Conservation (phyloP, 2,888 invertebrate genomes). For the Tachystola acroxantha region DNA sequence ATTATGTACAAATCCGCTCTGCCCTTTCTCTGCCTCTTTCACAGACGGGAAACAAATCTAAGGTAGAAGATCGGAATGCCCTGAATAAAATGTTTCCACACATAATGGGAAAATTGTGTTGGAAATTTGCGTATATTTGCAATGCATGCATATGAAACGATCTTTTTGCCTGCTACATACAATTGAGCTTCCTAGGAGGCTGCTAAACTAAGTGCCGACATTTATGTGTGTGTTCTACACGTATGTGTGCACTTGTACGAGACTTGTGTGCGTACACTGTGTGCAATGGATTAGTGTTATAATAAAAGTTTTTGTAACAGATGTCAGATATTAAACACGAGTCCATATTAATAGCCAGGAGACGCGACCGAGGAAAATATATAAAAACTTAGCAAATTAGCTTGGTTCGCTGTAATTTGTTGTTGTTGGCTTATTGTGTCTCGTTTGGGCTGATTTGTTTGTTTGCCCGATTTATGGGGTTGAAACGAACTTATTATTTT, state of each 20-base stretch:
- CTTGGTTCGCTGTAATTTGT: slow-evolving; percentile 53
- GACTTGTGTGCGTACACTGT: slow-evolving; percentile 33
- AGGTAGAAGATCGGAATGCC: no score
- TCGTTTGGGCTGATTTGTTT: slow-evolving; percentile 52
- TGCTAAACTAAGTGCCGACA: slow-evolving; percentile 65
- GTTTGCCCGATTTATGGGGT: slow-evolving; percentile 37
- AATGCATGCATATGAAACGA: neutral
- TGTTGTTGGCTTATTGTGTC: slow-evolving; percentile 32
- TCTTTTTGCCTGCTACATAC: slow-evolving; percentile 38
- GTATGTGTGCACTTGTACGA: slow-evolving; percentile 32
- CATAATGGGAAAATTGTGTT: no score
- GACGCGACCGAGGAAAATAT: slow-evolving; percentile 65
- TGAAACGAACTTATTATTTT: slow-evolving; percentile 14
- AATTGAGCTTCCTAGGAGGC: slow-evolving; percentile 37
- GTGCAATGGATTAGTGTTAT: slow-evolving; percentile 77
- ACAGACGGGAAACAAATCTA: no score
- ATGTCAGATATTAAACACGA: slow-evolving; percentile 77
- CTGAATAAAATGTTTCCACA: no score
- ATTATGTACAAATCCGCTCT: no score
- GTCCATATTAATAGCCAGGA: slow-evolving; percentile 68
- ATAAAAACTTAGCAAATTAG: slow-evolving; percentile 74
- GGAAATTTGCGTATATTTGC: neutral
- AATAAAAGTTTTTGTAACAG: slow-evolving; percentile 79
- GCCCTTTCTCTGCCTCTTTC: no score
- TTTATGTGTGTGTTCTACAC: slow-evolving; percentile 48